These are phyloP conservation scores for Sphaeramia orbicularis DNA, from an alignment of 2,797 vertebrate genomes.

Conservation along the genomic window DNA sequence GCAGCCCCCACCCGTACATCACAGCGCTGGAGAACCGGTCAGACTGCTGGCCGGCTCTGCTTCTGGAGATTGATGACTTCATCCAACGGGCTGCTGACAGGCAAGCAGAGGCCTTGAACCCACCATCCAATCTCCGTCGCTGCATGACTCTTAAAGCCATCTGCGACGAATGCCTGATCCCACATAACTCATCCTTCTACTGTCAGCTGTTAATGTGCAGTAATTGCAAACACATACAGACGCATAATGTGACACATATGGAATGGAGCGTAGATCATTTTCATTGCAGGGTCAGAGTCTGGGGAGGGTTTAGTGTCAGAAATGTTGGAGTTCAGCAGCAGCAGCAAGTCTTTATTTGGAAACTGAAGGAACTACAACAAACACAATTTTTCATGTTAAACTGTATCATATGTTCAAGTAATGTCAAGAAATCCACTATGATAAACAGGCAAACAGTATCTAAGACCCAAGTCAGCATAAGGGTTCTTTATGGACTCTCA, in stretches of 20 bases:
- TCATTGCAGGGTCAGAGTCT: background rate
- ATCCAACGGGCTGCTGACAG: constrained; percentile 88
- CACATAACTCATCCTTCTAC: constrained; percentile 22
- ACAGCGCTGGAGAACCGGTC: constrained; percentile 92
- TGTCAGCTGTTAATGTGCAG: constrained; percentile 17
- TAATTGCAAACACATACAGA: constrained; percentile 7
- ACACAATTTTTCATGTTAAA: too few species aligned
- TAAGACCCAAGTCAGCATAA: too few species aligned
- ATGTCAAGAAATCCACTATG: too few species aligned
- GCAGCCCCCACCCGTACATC: constrained; percentile 91
- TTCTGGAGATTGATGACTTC: constrained; percentile 89
- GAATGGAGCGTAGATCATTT: background rate
- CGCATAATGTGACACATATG: background rate
- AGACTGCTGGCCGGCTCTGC: constrained; percentile 91
- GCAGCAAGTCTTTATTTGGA: too few species aligned
- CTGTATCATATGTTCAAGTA: too few species aligned
- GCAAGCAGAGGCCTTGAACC: constrained; percentile 76
- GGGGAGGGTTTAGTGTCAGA: background rate
- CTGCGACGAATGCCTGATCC: constrained; percentile 9
- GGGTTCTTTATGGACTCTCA: too few species aligned
- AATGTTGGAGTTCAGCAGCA: background rate
- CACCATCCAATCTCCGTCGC: constrained; percentile 18
- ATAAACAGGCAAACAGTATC: too few species aligned
- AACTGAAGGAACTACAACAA: too few species aligned
- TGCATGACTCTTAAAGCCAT: constrained; percentile 31